These are phyloP conservation scores for Rhegmatorhina hoffmannsi DNA, from an alignment of 2,113 vertebrate species.

Conservation along the genomic window DNA sequence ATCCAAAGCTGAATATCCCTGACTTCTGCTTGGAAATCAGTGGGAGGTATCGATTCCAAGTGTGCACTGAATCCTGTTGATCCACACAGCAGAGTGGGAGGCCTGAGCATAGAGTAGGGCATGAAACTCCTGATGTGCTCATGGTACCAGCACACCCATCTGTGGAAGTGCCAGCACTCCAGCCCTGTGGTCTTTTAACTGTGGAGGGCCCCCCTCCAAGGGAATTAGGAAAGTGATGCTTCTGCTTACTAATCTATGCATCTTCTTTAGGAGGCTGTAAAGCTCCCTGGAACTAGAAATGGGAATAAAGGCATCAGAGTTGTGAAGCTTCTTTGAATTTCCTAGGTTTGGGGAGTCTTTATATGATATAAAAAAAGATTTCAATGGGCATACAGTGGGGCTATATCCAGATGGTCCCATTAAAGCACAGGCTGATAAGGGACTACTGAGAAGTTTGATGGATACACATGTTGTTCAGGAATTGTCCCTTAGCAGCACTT, in stretches of 20 bases:
- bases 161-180: not conserved
- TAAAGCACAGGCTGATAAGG: not conserved
- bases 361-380: not conserved
- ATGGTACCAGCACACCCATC: not conserved
- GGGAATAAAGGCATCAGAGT: not conserved
- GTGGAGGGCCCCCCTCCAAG: fast-evolving
- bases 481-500: not conserved
- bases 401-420: not conserved
- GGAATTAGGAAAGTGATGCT: not conserved
- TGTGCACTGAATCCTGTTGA: not conserved
- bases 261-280: not conserved
- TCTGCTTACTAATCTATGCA: not conserved
- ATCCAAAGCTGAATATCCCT: not conserved
- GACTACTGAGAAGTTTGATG: not conserved
- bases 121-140: not conserved
- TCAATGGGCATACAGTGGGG: not conserved
- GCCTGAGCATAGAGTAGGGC: not conserved
- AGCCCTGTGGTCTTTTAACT: not conserved
- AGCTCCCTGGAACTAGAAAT: not conserved
- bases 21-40: not conserved
- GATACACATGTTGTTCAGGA: not conserved
- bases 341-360: not conserved
- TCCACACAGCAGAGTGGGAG: not conserved
- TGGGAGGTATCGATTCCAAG: not conserved
- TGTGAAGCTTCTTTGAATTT: not conserved